Base-by-base conservation (phyloP, 2,797 vertebrate genomes). In the Pantherophis alleghaniensis region DNA sequence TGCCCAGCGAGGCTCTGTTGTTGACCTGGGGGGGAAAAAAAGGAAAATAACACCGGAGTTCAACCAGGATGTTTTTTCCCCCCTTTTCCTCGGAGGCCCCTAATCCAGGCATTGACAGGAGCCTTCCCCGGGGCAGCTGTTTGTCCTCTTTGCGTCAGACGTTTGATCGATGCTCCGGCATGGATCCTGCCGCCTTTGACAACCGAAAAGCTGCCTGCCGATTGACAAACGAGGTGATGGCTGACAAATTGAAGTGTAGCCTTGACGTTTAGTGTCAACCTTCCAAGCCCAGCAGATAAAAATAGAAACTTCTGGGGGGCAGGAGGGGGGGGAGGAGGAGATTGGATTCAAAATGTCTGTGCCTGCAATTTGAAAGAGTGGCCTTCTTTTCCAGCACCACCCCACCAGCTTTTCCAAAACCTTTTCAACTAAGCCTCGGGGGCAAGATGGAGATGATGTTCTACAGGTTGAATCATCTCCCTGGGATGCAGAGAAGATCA, bases 151-250 rank as follows among this genome's bases (percentile, higher is more conserved):
- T 66, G 91, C 63, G 92, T 93, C 93, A 69, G 92, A 93, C 92
- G 90, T 92, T 95, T 92, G 94, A 95, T 96, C 92, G 92, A 20
- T 66, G 93, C 88, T 95, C 69, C 92, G 89, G 86, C 47, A 56
- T 3, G 86, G 95, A 94, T 92, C 95, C 94, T 69, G 0, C 91
- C 79, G 53, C 86, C 94, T 92, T 89, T 97, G 97, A 97, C 96
- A 96, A 94, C 93, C 55, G 3, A 94, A 96, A 95, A n/a, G 93
- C 95, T 94, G 28, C 37, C 94, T 96, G 97, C 95, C 96, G 97
- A 97, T 93, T 97, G 98, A 98, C 96, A 96, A 97, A 98, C 94
- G 97, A 97, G 96, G 97, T 96, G 96, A 96, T 7, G 95, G 94
- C 95, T 96, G 95, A 95, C 63, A 94, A 95, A 96, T 96, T 93